A percentile compares a stretch with the other conserved stretches of the same genome.
Conservation (phyloP, 2,797 vertebrate species). For the Callimico goeldii region DNA sequence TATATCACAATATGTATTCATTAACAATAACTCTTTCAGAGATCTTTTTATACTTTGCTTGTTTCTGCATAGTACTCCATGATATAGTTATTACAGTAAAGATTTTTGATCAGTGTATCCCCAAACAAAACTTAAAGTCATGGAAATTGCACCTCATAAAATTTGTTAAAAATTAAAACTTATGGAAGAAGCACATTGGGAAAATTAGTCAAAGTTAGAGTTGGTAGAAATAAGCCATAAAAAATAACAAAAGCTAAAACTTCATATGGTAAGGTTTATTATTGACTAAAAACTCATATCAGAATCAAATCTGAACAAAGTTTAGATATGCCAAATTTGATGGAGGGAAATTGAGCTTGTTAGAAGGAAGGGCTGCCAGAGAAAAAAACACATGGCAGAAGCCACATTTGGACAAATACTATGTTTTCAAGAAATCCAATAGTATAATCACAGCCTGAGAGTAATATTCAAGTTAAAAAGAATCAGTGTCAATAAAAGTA, state of each 20-base stretch:
- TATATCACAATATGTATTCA: neutral
- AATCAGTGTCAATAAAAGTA: constrained; percentile 53
- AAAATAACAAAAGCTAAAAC: neutral
- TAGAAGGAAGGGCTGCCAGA: neutral
- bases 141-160: neutral
- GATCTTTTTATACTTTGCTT: neutral
- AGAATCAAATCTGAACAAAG: neutral
- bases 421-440: constrained; percentile 52
- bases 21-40: neutral
- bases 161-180: neutral
- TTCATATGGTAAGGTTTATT: neutral
- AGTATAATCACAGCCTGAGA: constrained; percentile 48
- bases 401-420: constrained; percentile 35
- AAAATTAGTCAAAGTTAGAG: neutral
- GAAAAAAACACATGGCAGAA: constrained; percentile 26
- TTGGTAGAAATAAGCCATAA: neutral
- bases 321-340: constrained; percentile 31
- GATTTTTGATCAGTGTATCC: neutral
- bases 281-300: neutral
- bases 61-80: neutral
- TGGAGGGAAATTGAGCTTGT: neutral
- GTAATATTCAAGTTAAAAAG: constrained; percentile 66
- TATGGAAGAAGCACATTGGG: neutral
- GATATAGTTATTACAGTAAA: neutral
- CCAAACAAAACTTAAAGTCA: neutral